Evolutionary conservation across 2,797 vertebrate species (phyloP).

Genomic region (Microcaecilia unicolor): DNA sequence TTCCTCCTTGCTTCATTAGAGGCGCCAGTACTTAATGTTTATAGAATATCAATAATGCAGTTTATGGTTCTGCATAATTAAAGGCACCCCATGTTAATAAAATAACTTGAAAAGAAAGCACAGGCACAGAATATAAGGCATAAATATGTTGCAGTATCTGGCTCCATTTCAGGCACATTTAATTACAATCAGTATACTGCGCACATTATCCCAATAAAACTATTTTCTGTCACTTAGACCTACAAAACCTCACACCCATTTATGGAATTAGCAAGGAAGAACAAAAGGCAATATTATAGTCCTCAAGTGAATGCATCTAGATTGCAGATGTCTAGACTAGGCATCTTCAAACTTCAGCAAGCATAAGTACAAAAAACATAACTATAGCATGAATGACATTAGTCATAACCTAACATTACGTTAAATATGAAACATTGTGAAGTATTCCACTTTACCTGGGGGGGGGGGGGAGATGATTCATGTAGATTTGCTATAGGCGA

Average conservation of each 20-base stretch:
- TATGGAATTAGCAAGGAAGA: conserved; percentile 42
- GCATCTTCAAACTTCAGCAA: no score
- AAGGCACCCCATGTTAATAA: conserved; percentile 51
- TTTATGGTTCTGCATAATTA: conserved; percentile 57
- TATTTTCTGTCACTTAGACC: conserved; percentile 38
- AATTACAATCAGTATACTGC: conserved; percentile 37
- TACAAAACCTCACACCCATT: conserved; percentile 25
- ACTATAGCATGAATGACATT: no score
- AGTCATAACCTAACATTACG: no score
- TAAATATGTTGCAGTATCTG: conserved; percentile 43
- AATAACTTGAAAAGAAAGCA: conserved; percentile 40
- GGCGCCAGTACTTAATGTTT: conserved; percentile 49
- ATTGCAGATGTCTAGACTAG: conserved; percentile 19
- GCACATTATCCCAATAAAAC: conserved; percentile 25
- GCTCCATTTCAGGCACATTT: conserved; percentile 47
- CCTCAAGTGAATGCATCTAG: conserved; percentile 32
- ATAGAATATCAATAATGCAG: conserved; percentile 57
- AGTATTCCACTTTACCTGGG: no score
- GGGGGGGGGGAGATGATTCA: no score
- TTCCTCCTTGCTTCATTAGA: conserved; percentile 48
- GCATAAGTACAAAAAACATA: no score
- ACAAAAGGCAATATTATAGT: conserved; percentile 26
- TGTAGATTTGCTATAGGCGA: no score
- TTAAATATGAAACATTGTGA: no score
- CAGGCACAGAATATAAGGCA: conserved; percentile 18